phyloP scores from a whole-genome alignment of 2,888 invertebrate species.

The Callyntrura guangdongensis region DNA sequence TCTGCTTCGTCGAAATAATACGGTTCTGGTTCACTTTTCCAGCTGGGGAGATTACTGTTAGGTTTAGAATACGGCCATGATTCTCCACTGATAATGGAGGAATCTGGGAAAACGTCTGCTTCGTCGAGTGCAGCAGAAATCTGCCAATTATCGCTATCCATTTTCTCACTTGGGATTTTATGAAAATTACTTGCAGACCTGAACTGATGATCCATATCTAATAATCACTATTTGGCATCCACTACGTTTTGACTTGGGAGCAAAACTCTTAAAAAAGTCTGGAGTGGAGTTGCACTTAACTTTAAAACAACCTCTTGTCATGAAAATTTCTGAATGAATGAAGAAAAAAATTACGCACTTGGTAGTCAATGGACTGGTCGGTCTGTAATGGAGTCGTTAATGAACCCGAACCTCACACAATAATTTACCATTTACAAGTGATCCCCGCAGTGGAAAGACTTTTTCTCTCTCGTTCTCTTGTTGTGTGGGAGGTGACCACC shows the following conservation, averaged over 20 bases:
- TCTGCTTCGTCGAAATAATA: not conserved
- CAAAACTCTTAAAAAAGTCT: too few relatives aligned
- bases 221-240: too few relatives aligned
- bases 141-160: not conserved
- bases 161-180: not conserved
- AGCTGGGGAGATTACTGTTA: too few relatives aligned
- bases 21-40: too few relatives aligned
- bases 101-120: not conserved
- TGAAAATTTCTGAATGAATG: not conserved
- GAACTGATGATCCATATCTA: slow-evolving; percentile 21
- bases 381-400: not conserved
- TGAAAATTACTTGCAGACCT: not conserved
- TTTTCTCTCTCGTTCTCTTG: too few relatives aligned
- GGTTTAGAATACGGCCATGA: too few relatives aligned
- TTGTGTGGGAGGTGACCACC: slow-evolving; percentile 73
- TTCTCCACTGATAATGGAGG: not conserved
- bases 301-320: not conserved
- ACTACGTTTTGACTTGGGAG: too few relatives aligned
- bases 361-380: not conserved
- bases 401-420: slow-evolving; percentile 70
- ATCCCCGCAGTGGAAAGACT: too few relatives aligned
- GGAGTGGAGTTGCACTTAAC: too few relatives aligned
- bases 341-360: not conserved
- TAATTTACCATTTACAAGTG: not conserved
- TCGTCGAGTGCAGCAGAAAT: not conserved